Percentiles rank a stretch among this genome's conserved stretches.
These are phyloP conservation scores for Rhinoraja longicauda DNA, from an alignment of 2,797 vertebrate species.

Conservation along the genomic window DNA sequence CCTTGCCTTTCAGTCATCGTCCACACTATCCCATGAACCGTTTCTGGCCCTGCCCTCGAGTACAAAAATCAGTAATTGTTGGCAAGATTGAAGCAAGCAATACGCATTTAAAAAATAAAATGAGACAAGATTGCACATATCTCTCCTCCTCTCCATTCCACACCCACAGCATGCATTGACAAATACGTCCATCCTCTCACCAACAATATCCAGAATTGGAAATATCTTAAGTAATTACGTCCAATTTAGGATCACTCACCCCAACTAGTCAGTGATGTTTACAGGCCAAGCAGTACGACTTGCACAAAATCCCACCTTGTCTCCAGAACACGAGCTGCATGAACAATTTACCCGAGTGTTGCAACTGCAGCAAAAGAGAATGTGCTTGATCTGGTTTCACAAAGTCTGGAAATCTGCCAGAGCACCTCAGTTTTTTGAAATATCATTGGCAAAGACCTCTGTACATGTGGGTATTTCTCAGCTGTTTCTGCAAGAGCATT, in stretches of 20 bases:
- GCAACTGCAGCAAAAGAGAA: neutral
- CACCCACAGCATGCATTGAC: neutral
- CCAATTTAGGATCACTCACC: neutral
- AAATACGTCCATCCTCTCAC: too few relatives aligned
- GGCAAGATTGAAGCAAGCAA: neutral
- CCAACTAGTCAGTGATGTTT: neutral
- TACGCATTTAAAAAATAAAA: neutral
- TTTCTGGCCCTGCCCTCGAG: neutral
- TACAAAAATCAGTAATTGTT: neutral
- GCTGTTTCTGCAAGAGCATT: neutral
- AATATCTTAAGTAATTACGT: neutral
- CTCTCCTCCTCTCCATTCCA: neutral
- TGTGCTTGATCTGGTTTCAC: neutral
- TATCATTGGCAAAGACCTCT: constrained; percentile 9
- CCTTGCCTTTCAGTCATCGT: neutral
- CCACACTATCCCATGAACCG: neutral
- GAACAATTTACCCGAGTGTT: neutral
- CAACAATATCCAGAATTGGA: neutral
- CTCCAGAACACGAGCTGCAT: neutral
- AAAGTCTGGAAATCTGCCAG: neutral
- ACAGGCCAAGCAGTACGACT: neutral
- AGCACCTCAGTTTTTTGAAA: neutral
- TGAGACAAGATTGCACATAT: neutral
- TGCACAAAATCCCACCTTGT: neutral
- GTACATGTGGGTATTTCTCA: constrained; percentile 5